Percentiles rank a stretch among this genome's conserved stretches.
These are phyloP conservation scores for Galeruca laticollis DNA, from an alignment of 2,888 invertebrate species.

Conservation along the genomic window DNA sequence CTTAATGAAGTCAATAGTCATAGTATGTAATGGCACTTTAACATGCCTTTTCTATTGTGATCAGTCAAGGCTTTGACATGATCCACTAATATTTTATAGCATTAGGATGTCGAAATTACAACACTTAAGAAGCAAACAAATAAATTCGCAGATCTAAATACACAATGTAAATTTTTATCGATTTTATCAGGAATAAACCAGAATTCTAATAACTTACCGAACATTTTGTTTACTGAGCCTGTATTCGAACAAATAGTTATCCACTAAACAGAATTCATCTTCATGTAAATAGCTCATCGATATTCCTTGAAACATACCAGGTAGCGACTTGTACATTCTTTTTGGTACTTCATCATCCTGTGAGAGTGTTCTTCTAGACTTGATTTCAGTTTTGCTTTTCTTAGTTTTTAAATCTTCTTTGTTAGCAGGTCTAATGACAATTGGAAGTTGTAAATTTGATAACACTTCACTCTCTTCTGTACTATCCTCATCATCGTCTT, in stretches of 20 bases:
- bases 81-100: too few relatives aligned
- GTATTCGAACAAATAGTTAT: constrained; percentile 59
- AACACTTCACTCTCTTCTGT: constrained; percentile 29
- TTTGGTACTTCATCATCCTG: constrained; percentile 20
- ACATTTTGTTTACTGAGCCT: constrained; percentile 56
- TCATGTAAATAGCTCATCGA: constrained; percentile 53
- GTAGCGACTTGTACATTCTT: constrained; percentile 44
- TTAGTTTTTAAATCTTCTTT: constrained; percentile 2
- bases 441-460: constrained; percentile 36
- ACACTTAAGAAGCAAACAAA: too few relatives aligned
- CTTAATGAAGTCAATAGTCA: too few relatives aligned
- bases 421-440: constrained; percentile 39
- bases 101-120: too few relatives aligned
- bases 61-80: too few relatives aligned
- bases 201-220: constrained; percentile 52
- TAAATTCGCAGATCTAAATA: too few relatives aligned
- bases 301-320: constrained; percentile 52
- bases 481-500: constrained; percentile 37
- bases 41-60: too few relatives aligned
- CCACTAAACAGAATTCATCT: constrained; percentile 54
- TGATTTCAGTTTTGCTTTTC: not conserved
- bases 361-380: not conserved
- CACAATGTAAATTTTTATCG: too few relatives aligned
- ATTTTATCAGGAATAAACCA: too few relatives aligned
- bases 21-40: too few relatives aligned